Percentiles rank a stretch among this genome's conserved stretches.
These are phyloP conservation scores for Cromileptes altivelis DNA, from an alignment of 2,113 vertebrate genomes.

Conservation along the genomic window DNA sequence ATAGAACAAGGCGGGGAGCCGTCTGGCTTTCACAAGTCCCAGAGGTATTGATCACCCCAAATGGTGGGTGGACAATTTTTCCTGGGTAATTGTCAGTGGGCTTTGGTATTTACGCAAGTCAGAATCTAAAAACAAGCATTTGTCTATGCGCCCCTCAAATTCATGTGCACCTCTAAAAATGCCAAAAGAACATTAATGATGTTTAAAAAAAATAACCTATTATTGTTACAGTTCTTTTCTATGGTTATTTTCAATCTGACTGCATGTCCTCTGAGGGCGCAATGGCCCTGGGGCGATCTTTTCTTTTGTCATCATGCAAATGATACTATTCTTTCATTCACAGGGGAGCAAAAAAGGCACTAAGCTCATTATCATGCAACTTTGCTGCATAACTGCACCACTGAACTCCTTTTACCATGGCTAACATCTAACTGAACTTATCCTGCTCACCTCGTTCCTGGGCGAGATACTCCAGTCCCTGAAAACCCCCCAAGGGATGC, in stretches of 20 bases:
- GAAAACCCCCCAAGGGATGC: slow-evolving; percentile 40
- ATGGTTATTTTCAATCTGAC: slow-evolving; percentile 26
- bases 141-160: background rate
- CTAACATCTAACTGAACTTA: slow-evolving; percentile 51
- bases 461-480: slow-evolving; percentile 31
- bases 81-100: background rate
- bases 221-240: slow-evolving; percentile 12
- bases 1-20: slow-evolving; percentile 29
- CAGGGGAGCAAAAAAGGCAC: slow-evolving; percentile 45
- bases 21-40: slow-evolving; percentile 34
- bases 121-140: slow-evolving; percentile 19
- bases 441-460: slow-evolving; percentile 47
- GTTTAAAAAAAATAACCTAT: background rate
- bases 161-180: background rate
- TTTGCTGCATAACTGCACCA: slow-evolving; percentile 58
- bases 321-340: slow-evolving; percentile 47
- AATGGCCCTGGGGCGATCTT: slow-evolving; percentile 30
- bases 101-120: background rate
- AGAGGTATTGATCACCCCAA: slow-evolving; percentile 52
- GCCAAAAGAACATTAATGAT: background rate
- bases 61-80: slow-evolving; percentile 28
- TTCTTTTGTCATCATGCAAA: slow-evolving; percentile 53
- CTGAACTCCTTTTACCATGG: slow-evolving; percentile 51
- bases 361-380: slow-evolving; percentile 69
- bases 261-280: slow-evolving; percentile 7